Base-by-base conservation (phyloP, 2,797 vertebrate genomes). In the Chiroxiphia lanceolata region DNA sequence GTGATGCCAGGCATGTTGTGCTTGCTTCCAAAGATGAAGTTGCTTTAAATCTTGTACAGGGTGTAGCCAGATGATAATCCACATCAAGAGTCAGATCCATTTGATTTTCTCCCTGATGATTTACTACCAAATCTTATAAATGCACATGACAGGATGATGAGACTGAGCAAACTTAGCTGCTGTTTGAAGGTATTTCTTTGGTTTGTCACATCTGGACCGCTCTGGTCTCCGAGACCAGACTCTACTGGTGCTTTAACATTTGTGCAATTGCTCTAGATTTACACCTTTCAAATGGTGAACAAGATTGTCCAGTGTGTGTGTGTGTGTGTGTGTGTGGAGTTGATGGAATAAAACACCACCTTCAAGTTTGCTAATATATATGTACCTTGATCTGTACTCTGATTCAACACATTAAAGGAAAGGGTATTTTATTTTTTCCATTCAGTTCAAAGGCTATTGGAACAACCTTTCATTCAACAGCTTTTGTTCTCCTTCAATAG, bases 391-490 rank as follows among this genome's bases (percentile, higher is more conserved):
- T 16, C 15, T 27, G 36, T 79, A 54, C 13, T 34, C 26, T 72
- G 14, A 36, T 61, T 72, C 20, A 44, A 42, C 19, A 20, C 4
- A 1, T 16, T 7, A 40, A 64, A 71, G 14, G 12, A 61, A 67
- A 40, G 13, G 9, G 21, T 15, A 7, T 2, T 67, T 40, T 2
- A 6, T 22, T 63, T 29, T 20, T 21, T 6, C 7, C 1, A 2
- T 75, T 82, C 15, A 11, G 15, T 45, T 72, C 21, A 61, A 61
- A 82, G 33, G 21, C 34, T 76, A 5, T 45, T 72, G 15, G 16
- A 82, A 42, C 51, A 45, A 53, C 2, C 2, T 71, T 60, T 64
- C 57, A 22, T 76, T 68, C 8, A 57, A 22, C 5, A 14, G n/a
- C 7, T 81, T 51, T 57, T 51, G 10, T 67, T 80, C 11, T 31